Base-by-base conservation (phyloP, 2,113 vertebrate species). In the Ariopsis seemanni region DNA sequence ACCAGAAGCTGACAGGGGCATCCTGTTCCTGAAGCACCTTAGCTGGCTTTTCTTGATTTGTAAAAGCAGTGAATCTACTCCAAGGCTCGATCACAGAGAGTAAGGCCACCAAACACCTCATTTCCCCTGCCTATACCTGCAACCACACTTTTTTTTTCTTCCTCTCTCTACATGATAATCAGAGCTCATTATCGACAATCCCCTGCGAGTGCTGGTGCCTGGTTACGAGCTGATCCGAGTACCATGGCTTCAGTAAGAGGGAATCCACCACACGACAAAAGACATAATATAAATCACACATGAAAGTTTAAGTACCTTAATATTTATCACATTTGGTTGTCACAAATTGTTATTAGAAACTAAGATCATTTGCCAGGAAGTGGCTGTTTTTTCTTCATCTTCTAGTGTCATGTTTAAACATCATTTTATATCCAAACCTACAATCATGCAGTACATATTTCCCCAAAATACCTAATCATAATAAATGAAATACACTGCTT, bases 111-210 rank as follows among this genome's bases (percentile, higher is more conserved):
- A 25, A 75, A 50, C 25, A 50, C 20, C 7, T 75, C 42, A 50
- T 75, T 50, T 50, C 42, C 72, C 18, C 20, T 3, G 42, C 72
- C 72, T 50, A 48, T 14, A 53, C 72, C 11, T 52, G 42, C 42
- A 42, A 42, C 42, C 42, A 42, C 42, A 42, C 42, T 42, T 42
- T 42, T 42, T 42, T 34, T 34, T 2, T 2, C 0, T 20, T 60
- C 11, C 17, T 25, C 87, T 25, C 10, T 84, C 79, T 88, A 85
- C 90, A 88, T 87, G 89, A 91, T 92, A 93, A 89, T 80, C 42
- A 90, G 82, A 93, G 90, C 92, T 91, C 87, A 89, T 93, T 94
- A 93, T 60, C 55, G 88, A 77, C 90, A 90, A 93, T 91, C 92
- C 88, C 79, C 83, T 75, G 50, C 82, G 87, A 88, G 82, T 91